phyloP scores from a whole-genome alignment of 2,113 vertebrate genomes.

The Tragelaphus imberbis region DNA sequence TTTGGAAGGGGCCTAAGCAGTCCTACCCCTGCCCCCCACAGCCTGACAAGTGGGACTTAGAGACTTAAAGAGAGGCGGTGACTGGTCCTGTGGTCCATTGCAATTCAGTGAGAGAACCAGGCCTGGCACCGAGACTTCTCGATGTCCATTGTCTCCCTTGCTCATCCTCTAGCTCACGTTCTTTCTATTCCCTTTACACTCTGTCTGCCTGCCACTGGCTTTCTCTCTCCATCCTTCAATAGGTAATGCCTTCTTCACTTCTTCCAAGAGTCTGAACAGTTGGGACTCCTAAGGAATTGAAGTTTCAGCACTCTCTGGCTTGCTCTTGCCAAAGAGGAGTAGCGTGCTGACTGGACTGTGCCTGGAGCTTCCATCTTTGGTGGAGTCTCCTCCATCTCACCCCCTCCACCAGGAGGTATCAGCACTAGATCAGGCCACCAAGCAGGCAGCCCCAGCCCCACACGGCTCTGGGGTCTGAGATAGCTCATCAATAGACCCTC shows the following conservation, averaged over 20 bases:
- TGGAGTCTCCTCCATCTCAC: neutral
- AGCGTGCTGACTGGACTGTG: rapidly evolving
- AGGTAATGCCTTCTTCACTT: neutral
- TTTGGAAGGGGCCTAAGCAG: neutral
- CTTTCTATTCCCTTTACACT: neutral
- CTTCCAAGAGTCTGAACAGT: neutral
- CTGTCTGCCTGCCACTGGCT: neutral
- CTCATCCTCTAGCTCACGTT: neutral
- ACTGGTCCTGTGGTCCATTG: neutral
- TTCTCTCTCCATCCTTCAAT: neutral
- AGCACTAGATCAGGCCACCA: neutral
- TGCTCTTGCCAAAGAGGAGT: neutral
- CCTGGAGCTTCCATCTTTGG: neutral
- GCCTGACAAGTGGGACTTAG: neutral
- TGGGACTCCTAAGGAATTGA: neutral
- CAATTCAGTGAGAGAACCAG: neutral
- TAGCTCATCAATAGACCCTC: neutral
- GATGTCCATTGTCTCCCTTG: neutral
- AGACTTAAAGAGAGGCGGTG: neutral
- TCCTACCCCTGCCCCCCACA: neutral
- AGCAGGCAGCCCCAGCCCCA: neutral
- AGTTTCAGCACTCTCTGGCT: neutral
- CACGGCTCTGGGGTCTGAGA: neutral
- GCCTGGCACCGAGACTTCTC: neutral
- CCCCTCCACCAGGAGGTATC: neutral